Percentiles rank a stretch among this genome's conserved stretches.
Conservation (phyloP, 1,140 invertebrate species). For the Polyergus mexicanus region DNA sequence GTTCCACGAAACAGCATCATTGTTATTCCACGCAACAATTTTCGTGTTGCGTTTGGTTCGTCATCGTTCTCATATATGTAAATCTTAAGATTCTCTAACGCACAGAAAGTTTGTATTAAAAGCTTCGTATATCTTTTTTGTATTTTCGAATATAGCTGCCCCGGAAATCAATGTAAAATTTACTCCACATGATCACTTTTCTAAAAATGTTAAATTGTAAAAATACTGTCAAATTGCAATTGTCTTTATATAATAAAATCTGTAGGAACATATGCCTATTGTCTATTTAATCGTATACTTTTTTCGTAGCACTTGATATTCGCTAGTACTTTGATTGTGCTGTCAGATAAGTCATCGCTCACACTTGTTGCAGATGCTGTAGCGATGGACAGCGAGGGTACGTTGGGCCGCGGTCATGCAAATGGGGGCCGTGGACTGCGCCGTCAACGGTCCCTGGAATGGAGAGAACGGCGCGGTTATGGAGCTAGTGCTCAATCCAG, state of each 20-base stretch:
- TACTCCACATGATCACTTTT: not conserved
- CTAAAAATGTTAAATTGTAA: not conserved
- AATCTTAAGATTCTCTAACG: constrained; percentile 17
- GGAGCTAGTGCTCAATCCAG: constrained; percentile 85
- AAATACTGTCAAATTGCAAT: too few relatives aligned
- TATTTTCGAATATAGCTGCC: not conserved
- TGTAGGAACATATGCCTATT: not conserved
- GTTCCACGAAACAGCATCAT: constrained; percentile 36
- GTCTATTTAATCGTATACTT: not conserved
- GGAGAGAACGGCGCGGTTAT: constrained; percentile 88
- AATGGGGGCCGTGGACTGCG: constrained; percentile 86
- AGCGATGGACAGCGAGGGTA: constrained; percentile 85
- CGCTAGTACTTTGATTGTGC: not conserved
- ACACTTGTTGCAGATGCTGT: constrained; percentile 81
- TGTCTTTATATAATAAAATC: not conserved
- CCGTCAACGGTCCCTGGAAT: constrained; percentile 88
- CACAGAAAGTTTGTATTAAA: not conserved
- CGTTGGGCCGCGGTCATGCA: constrained; percentile 82
- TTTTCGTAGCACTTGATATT: not conserved
- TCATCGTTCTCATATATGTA: too few relatives aligned
- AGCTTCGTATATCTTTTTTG: not conserved
- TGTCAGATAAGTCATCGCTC: constrained; percentile 6
- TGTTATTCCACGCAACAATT: constrained; percentile 50
- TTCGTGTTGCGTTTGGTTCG: constrained; percentile 22
- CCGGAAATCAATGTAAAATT: not conserved